phyloP scores from a whole-genome alignment of 2,888 invertebrate genomes.

The Chrysolina americana region DNA sequence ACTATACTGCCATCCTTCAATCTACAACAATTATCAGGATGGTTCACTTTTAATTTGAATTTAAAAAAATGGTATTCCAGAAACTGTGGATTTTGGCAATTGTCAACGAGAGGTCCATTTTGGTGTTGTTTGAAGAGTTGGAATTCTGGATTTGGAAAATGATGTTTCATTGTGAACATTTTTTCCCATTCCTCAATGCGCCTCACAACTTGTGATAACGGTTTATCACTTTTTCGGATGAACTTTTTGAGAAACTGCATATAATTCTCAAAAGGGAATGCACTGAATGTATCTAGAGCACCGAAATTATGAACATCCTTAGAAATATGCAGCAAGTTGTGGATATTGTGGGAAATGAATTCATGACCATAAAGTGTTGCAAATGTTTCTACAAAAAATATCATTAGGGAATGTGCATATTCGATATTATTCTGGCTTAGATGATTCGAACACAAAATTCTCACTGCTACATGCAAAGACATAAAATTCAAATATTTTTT shows the following conservation, averaged over 20 bases:
- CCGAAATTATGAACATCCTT: slow-evolving; percentile 43
- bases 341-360: slow-evolving; percentile 29
- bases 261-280: slow-evolving; percentile 51
- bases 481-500: slow-evolving; percentile 35
- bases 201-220: slow-evolving; percentile 11
- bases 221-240: slow-evolving; percentile 6
- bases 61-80: slow-evolving; percentile 24
- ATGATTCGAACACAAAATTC: slow-evolving; percentile 34
- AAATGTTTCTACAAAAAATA: slow-evolving; percentile 27
- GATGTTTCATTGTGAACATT: not conserved
- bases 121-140: slow-evolving; percentile 22
- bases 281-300: slow-evolving; percentile 50
- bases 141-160: not conserved
- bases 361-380: slow-evolving; percentile 19
- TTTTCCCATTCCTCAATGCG: slow-evolving; percentile 12
- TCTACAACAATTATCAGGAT: slow-evolving; percentile 31
- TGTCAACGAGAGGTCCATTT: slow-evolving; percentile 27
- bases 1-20: slow-evolving; percentile 32
- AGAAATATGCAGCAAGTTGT: slow-evolving; percentile 45
- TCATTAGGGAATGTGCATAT: slow-evolving; percentile 23
- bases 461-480: slow-evolving; percentile 32
- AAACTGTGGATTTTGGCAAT: slow-evolving; percentile 26
- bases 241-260: slow-evolving; percentile 45
- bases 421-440: slow-evolving; percentile 9
- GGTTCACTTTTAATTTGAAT: slow-evolving; percentile 31